phyloP scores from a whole-genome alignment of 2,888 invertebrate species.

The Aphodius granarius region DNA sequence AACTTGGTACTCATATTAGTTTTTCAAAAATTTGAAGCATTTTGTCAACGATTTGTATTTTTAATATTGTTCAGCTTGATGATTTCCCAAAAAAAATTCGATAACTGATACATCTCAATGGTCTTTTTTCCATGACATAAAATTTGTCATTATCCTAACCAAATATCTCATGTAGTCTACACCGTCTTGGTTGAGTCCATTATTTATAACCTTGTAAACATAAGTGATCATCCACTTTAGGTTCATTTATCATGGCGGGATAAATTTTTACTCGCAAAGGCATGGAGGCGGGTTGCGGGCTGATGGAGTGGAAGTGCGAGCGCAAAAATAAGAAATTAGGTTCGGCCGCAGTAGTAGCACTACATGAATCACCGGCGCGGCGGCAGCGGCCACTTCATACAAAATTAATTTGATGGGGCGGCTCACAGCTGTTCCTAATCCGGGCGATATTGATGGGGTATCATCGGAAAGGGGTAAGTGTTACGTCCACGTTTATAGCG shows the following conservation, averaged over 20 bases:
- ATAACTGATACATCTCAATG: too few relatives aligned
- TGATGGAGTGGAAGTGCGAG: neutral
- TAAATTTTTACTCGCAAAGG: neutral
- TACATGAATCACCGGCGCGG: neutral
- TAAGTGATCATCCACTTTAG: neutral
- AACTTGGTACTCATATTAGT: too few relatives aligned
- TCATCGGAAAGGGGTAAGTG: conserved; percentile 31
- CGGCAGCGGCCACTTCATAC: neutral
- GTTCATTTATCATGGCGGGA: neutral
- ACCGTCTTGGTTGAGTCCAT: neutral
- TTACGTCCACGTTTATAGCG: conserved; percentile 29
- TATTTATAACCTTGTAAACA: neutral
- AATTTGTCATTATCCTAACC: neutral
- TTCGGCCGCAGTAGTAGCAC: neutral
- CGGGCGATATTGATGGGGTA: conserved; percentile 34
- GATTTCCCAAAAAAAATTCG: too few relatives aligned
- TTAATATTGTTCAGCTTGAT: too few relatives aligned
- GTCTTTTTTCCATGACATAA: neutral
- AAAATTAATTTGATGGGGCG: neutral
- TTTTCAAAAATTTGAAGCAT: too few relatives aligned
- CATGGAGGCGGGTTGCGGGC: neutral
- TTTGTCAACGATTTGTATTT: too few relatives aligned
- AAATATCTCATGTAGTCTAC: neutral
- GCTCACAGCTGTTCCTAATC: conserved; percentile 34
- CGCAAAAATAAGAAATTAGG: neutral